Evolutionary conservation across 2,888 invertebrate genomes (phyloP).

Genomic region (Epistrophe grossulariae): DNA sequence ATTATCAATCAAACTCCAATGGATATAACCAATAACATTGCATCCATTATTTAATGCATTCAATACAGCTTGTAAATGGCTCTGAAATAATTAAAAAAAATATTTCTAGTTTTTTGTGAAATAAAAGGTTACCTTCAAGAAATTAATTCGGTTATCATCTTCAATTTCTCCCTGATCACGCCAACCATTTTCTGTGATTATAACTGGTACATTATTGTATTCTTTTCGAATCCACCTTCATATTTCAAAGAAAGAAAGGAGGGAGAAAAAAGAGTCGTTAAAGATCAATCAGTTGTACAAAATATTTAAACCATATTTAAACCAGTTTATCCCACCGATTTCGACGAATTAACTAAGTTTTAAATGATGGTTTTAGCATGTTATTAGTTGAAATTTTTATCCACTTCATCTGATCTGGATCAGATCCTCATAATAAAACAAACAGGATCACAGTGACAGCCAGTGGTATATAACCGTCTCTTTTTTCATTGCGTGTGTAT

Average conservation of each 20-base stretch:
- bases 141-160: constrained; percentile 81
- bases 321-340: too few relatives aligned
- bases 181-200: constrained; percentile 87
- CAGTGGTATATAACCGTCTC: too few relatives aligned
- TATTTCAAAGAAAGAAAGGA: neutral
- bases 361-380: too few relatives aligned
- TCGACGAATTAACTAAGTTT: too few relatives aligned
- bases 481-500: too few relatives aligned
- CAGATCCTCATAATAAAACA: too few relatives aligned
- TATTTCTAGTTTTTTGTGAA: too few relatives aligned
- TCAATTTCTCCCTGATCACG: constrained; percentile 83
- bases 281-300: too few relatives aligned
- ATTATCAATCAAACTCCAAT: constrained; percentile 81
- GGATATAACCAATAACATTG: constrained; percentile 79
- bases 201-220: constrained; percentile 85
- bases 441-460: too few relatives aligned
- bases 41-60: constrained; percentile 79
- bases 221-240: constrained; percentile 85
- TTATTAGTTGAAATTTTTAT: too few relatives aligned
- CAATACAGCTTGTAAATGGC: constrained; percentile 79
- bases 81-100: constrained; percentile 69
- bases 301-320: too few relatives aligned
- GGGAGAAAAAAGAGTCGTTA: neutral
- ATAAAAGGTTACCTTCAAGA: constrained; percentile 79
- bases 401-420: too few relatives aligned